Percentiles rank a stretch among this genome's conserved stretches.
These are phyloP conservation scores for Drosophila watanabei DNA, from an alignment of 1,140 invertebrate genomes.

Conservation along the genomic window DNA sequence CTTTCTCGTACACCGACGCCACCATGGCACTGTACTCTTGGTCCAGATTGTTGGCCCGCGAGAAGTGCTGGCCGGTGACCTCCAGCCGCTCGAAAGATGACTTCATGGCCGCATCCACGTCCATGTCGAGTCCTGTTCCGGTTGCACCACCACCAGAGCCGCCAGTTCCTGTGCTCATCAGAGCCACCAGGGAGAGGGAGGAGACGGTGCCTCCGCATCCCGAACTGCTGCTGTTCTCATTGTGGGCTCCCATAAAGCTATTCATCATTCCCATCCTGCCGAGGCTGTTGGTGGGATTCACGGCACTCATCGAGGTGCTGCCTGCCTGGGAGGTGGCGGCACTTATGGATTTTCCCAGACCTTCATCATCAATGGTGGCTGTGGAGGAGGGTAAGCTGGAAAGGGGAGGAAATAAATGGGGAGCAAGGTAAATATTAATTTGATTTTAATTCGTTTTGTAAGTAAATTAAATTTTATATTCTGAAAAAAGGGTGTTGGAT, in stretches of 20 bases:
- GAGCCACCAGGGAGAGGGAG: slow-evolving; percentile 47
- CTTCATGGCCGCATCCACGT: slow-evolving; percentile 70
- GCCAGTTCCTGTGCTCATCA: slow-evolving; percentile 42
- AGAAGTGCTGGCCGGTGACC: slow-evolving; percentile 45
- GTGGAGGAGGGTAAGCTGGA: slow-evolving; percentile 37
- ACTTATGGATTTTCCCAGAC: slow-evolving; percentile 38
- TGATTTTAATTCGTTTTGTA: not conserved
- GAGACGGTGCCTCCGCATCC: slow-evolving; percentile 69
- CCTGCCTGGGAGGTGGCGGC: slow-evolving; percentile 38
- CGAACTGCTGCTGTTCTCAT: slow-evolving; percentile 72
- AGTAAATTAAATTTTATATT: not conserved
- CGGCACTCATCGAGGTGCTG: slow-evolving; percentile 14
- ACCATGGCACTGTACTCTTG: slow-evolving; percentile 81
- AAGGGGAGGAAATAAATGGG: not conserved
- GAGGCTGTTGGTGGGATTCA: slow-evolving; percentile 36
- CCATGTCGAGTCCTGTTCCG: slow-evolving; percentile 20
- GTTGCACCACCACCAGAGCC: not conserved
- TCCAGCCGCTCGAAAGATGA: slow-evolving; percentile 69
- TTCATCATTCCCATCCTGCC: slow-evolving; percentile 49
- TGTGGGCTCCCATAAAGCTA: slow-evolving; percentile 47
- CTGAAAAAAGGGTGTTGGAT: no score
- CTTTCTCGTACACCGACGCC: slow-evolving; percentile 72
- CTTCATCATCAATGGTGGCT: slow-evolving; percentile 46
- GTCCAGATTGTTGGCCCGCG: slow-evolving; percentile 65
- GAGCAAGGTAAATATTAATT: not conserved